Percentiles rank a stretch among this genome's conserved stretches.
Evolutionary conservation across 2,113 vertebrate species (phyloP).

Genomic region (Scomber japonicus): DNA sequence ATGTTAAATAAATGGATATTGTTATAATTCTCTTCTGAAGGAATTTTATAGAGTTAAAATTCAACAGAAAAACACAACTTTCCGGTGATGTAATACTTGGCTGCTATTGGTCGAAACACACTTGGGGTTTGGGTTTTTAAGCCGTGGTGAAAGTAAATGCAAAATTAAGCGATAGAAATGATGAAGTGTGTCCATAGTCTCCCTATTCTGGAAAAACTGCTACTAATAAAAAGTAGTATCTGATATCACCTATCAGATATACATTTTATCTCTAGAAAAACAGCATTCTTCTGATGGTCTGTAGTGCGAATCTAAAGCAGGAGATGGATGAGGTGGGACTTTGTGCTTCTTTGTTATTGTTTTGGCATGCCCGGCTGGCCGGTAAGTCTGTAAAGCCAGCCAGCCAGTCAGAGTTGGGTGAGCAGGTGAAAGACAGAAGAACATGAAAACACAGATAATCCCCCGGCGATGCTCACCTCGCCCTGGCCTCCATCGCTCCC

Average conservation of each 20-base stretch:
- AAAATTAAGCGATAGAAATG: neutral
- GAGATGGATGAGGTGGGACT: conserved; percentile 49
- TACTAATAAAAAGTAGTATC: neutral
- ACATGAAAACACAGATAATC: conserved; percentile 83
- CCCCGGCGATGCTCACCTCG: conserved; percentile 71
- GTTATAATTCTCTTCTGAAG: neutral
- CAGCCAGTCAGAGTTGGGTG: conserved; percentile 76
- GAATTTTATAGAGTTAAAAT: too few relatives aligned
- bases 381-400: conserved; percentile 47
- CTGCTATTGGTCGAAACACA: too few relatives aligned
- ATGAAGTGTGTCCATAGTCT: neutral
- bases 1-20: neutral
- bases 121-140: too few relatives aligned
- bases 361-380: conserved; percentile 62
- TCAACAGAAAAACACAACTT: too few relatives aligned
- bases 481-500: conserved; percentile 59
- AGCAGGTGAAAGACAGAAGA: conserved; percentile 82
- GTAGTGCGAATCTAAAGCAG: conserved; percentile 22
- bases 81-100: too few relatives aligned
- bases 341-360: conserved; percentile 57
- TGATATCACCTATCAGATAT: neutral
- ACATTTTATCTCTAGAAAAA: neutral
- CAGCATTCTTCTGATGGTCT: neutral
- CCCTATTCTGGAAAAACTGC: neutral
- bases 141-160: too few relatives aligned